Percentiles rank a stretch among this genome's conserved stretches.
Conservation (phyloP, 2,888 invertebrate genomes). For the Nyleta sp. region DNA sequence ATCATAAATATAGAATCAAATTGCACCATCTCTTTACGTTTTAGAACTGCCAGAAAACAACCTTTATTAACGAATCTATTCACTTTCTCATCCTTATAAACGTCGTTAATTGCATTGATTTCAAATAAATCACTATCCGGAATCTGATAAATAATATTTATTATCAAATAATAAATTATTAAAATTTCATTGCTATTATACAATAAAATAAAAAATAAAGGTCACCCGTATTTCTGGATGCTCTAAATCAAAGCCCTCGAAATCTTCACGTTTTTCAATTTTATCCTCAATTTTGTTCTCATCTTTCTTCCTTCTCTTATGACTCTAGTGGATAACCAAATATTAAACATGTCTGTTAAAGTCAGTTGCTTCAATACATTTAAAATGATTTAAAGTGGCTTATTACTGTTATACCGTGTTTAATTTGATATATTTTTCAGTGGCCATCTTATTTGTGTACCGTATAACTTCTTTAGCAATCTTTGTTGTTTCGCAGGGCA, state of each 20-base stretch:
- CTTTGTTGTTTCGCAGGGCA: slow-evolving; percentile 89
- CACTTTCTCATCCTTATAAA: slow-evolving; percentile 84
- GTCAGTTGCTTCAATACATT: not conserved
- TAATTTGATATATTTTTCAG: slow-evolving; percentile 86
- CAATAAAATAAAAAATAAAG: not conserved
- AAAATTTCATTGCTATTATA: too few relatives aligned
- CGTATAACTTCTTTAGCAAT: slow-evolving; percentile 88
- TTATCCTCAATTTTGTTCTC: slow-evolving; percentile 1
- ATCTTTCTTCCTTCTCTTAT: slow-evolving; percentile 5
- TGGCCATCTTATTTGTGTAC: slow-evolving; percentile 88
- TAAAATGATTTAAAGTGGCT: not conserved
- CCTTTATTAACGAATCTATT: slow-evolving; percentile 83
- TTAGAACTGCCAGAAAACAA: slow-evolving; percentile 87
- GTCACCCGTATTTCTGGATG: slow-evolving; percentile 61
- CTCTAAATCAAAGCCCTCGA: slow-evolving; percentile 61
- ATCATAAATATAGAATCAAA: slow-evolving; percentile 93
- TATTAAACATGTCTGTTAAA: not conserved
- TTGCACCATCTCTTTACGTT: slow-evolving; percentile 89
- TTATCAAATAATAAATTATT: not conserved
- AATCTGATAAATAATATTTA: not conserved
- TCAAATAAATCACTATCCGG: slow-evolving; percentile 89
- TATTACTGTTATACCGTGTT: slow-evolving; percentile 69
- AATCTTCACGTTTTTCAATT: slow-evolving; percentile 61
- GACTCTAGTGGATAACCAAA: slow-evolving; percentile 4
- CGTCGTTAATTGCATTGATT: slow-evolving; percentile 84